phyloP scores from a whole-genome alignment of 92 coral and sea anemone genomes.

The Montipora capitata region DNA sequence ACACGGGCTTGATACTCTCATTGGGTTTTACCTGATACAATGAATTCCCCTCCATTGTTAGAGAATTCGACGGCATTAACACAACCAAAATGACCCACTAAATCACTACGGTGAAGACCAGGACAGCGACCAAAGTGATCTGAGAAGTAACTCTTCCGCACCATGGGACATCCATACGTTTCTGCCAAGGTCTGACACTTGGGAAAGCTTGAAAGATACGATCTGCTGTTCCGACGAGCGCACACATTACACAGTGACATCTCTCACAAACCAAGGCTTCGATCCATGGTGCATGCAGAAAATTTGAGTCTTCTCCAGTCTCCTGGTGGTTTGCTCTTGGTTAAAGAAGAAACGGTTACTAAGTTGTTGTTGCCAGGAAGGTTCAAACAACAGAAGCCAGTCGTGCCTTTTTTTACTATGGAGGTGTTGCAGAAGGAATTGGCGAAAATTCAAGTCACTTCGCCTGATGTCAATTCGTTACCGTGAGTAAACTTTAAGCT shows the following conservation, averaged over 20 bases:
- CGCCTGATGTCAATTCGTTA: constrained; percentile 70
- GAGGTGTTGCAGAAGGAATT: constrained; percentile 89
- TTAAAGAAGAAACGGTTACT: constrained; percentile 30
- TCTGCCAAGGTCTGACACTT: constrained; percentile 69
- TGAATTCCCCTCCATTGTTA: constrained; percentile 89
- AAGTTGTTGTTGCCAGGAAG: constrained; percentile 80
- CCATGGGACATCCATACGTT: constrained; percentile 61
- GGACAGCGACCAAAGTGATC: constrained; percentile 77
- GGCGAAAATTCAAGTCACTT: constrained; percentile 89
- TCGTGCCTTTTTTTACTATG: constrained; percentile 39
- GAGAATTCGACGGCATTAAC: constrained; percentile 98
- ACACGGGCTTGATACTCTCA: not conserved
- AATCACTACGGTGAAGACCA: constrained; percentile 81
- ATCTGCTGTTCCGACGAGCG: not conserved
- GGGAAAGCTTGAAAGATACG: constrained; percentile 58
- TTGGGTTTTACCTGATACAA: constrained; percentile 87
- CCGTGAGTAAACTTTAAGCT: constrained; percentile 73
- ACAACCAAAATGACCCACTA: constrained; percentile 95
- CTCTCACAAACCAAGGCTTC: not conserved
- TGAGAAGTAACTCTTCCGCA: constrained; percentile 71
- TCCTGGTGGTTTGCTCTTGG: not conserved
- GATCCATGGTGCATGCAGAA: too few relatives aligned
- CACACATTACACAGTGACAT: constrained; percentile 3
- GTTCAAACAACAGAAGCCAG: constrained; percentile 18
- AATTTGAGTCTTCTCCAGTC: not conserved